phyloP scores from a whole-genome alignment of 2,888 invertebrate genomes.

The Eutolmus rufibarbis region DNA sequence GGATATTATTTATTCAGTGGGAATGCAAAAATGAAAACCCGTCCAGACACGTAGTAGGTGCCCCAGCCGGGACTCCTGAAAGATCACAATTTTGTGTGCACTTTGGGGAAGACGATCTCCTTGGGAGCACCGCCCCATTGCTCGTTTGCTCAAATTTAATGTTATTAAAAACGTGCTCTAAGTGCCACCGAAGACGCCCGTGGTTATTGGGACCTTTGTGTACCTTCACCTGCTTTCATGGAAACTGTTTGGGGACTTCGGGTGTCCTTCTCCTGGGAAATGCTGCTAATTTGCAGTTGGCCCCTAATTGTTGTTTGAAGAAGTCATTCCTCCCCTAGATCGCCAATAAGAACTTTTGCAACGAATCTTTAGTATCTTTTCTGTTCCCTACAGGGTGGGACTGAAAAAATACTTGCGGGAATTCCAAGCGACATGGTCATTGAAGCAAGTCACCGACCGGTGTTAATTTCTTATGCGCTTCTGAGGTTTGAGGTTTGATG shows the following conservation, averaged over 20 bases:
- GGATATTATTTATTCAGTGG: conserved; percentile 13
- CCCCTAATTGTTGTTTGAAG: neutral
- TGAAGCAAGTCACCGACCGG: neutral
- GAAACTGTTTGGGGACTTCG: neutral
- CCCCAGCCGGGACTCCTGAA: neutral
- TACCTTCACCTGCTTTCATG: neutral
- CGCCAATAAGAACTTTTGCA: neutral
- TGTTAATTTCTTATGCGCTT: neutral
- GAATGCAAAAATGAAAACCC: neutral
- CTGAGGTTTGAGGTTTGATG: neutral
- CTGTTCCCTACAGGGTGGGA: neutral
- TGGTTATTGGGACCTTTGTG: neutral
- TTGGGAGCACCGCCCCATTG: neutral
- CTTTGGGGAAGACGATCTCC: neutral
- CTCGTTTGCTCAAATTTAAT: neutral
- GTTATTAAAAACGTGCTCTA: conserved; percentile 24
- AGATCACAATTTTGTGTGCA: neutral
- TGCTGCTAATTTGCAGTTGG: neutral
- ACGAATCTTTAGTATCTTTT: neutral
- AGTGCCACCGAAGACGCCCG: neutral
- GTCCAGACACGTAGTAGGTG: neutral
- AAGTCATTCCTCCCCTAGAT: neutral
- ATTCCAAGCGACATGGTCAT: neutral
- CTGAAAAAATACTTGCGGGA: neutral
- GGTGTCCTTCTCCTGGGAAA: neutral